phyloP scores from a whole-genome alignment of 2,888 invertebrate genomes.

The Sericinus montela region DNA sequence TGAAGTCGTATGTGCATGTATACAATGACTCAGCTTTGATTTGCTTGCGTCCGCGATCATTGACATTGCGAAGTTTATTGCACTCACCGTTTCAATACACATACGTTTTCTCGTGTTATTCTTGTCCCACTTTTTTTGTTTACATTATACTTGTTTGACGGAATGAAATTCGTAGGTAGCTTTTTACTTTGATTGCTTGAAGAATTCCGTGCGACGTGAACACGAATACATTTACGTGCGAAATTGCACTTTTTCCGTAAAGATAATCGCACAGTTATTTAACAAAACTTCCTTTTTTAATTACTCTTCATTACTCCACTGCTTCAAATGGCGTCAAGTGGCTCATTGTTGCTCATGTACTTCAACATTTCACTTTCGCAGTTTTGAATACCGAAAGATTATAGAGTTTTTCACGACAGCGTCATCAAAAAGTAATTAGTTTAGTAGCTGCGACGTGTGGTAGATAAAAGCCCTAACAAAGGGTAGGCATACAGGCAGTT shows the following conservation, averaged over 20 bases:
- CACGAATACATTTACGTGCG: background rate
- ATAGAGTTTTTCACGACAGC: too few species aligned
- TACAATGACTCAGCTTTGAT: conserved; percentile 55
- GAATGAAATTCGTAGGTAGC: conserved; percentile 1
- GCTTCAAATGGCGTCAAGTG: too few species aligned
- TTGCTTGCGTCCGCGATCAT: conserved; percentile 41
- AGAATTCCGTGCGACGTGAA: conserved; percentile 4
- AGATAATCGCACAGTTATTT: background rate
- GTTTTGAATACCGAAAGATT: too few species aligned
- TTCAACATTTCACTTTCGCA: too few species aligned
- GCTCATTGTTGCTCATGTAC: too few species aligned
- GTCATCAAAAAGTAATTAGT: too few species aligned
- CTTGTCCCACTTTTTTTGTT: conserved; percentile 28
- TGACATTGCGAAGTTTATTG: conserved; percentile 61
- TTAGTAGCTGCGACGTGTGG: too few species aligned
- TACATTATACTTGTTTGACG: conserved; percentile 20
- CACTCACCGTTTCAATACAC: conserved; percentile 35
- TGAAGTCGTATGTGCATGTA: conserved; percentile 32
- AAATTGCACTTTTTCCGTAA: conserved; percentile 2
- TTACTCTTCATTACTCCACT: too few species aligned
- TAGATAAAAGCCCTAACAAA: too few species aligned
- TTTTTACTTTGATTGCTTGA: conserved; percentile 6
- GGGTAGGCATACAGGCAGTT: too few species aligned
- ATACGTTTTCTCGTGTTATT: conserved; percentile 23
- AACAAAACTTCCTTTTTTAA: background rate